Base-by-base conservation (phyloP, 2,888 invertebrate species). In the Melieria omissa region DNA sequence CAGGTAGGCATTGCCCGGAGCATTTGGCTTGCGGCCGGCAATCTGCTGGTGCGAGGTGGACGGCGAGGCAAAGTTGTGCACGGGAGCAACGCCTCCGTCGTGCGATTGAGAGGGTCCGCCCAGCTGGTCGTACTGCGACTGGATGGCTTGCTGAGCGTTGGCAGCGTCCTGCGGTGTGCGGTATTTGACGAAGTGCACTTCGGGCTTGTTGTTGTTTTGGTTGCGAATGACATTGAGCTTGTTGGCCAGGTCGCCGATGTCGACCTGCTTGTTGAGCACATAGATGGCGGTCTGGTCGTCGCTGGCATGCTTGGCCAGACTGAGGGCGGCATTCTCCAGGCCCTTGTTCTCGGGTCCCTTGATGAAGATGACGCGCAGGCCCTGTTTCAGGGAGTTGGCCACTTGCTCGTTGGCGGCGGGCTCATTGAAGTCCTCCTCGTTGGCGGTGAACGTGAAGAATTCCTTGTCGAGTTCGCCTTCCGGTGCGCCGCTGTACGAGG, bases 121-220 rank as follows among this genome's bases (percentile, higher is more conserved):
- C 72, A 82, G 64, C 16, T 76, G 70, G 72, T 82, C 81, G 74
- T 82, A 82, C 70, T 82, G 82, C 0, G 68, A 62, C 74, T 84
- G 83, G 60, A 84, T 84, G 14, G 79, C 75, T 0, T 74, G 75
- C 72, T 83, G 83, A 0, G 83, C 84, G 45, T 81, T 80, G 74
- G 76, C 78, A 71, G 83, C 84, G 76, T 84, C 83, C 76, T 82
- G 79, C 0, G 80, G 76, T 5, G 82, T 84, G 73, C 82, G 83
- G 76, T 84, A 84, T 74, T 84, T 84, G 74, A 84, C 81, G 71
- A 84, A 84, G 78, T 81, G 82, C n/a, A 84, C 83, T 74, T 84
- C 84, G 74, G 84, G 84, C 76, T 83, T 82, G 77, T 79, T 78
- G 76, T 78, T 79, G 75, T 65, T 76, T 76, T 77, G 77, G 75